Conservation (phyloP, 2,113 vertebrate genomes). For the Bombycilla garrulus region DNA sequence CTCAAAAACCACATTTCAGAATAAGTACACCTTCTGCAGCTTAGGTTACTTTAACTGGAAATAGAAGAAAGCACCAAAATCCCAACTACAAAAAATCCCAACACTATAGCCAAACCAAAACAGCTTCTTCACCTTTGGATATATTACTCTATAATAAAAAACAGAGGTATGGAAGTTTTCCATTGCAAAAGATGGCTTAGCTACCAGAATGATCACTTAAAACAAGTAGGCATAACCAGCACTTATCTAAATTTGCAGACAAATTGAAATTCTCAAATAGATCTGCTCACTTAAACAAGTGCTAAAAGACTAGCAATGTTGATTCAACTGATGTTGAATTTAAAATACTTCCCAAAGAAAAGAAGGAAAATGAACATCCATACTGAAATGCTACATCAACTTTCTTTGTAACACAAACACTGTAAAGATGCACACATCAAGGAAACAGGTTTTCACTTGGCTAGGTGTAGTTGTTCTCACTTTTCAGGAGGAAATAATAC, state of each 20-base stretch:
- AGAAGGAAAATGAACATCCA: not conserved
- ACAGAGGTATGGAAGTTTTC: not conserved
- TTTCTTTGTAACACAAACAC: not conserved
- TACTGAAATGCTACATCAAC: not conserved
- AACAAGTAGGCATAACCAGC: not conserved
- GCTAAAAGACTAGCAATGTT: not conserved
- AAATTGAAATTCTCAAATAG: not conserved
- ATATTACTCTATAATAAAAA: not conserved
- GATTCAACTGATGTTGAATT: not conserved
- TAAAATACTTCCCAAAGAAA: not conserved
- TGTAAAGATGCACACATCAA: not conserved
- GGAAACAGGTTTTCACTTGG: not conserved
- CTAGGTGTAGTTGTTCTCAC: rapidly evolving
- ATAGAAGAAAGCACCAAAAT: not conserved
- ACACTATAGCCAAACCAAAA: not conserved
- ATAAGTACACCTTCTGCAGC: not conserved
- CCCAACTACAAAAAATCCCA: not conserved
- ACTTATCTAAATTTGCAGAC: not conserved
- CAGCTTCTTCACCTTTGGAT: not conserved
- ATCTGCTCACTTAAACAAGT: not conserved
- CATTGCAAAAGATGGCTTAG: not conserved
- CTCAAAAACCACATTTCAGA: not conserved
- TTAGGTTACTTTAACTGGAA: not conserved
- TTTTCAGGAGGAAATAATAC: not conserved
- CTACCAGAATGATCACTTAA: not conserved